These are phyloP conservation scores for Medauroidea extradentata DNA, from an alignment of 1,140 invertebrate genomes.

Conservation along the genomic window DNA sequence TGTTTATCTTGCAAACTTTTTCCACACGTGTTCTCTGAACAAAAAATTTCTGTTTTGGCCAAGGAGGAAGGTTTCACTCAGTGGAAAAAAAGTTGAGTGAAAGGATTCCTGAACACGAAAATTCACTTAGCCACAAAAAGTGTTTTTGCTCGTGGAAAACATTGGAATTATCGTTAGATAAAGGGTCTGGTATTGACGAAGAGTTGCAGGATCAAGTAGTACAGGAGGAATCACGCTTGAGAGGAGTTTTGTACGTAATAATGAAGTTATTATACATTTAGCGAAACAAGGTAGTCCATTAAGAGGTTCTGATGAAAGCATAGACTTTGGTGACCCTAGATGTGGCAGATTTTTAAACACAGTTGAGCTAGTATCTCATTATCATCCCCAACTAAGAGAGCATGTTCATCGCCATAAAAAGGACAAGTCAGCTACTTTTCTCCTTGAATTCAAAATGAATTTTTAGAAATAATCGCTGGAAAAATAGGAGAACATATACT, in stretches of 20 bases:
- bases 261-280: constrained; percentile 13
- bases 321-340: constrained; percentile 12
- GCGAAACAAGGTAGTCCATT: constrained; percentile 14
- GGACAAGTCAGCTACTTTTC: constrained; percentile 11
- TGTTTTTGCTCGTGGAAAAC: constrained; percentile 15
- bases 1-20: constrained; percentile 4
- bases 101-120: constrained; percentile 15
- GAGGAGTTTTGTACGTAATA: constrained; percentile 8
- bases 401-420: constrained; percentile 14
- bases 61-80: constrained; percentile 1
- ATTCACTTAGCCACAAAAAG: constrained; percentile 14
- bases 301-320: constrained; percentile 5
- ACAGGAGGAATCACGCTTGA: constrained; percentile 11
- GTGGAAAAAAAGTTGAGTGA: constrained; percentile 17
- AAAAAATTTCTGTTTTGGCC: constrained; percentile 8
- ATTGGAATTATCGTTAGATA: constrained; percentile 8
- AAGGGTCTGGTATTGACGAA: constrained; percentile 8
- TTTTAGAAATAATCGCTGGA: constrained; percentile 13
- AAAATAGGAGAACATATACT: constrained; percentile 19
- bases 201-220: constrained; percentile 9
- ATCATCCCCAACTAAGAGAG: constrained; percentile 9
- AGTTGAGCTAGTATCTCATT: constrained; percentile 17
- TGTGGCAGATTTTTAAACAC: constrained; percentile 12
- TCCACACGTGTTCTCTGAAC: constrained; percentile 1
- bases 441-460: constrained; percentile 12